Percentiles rank a stretch among this genome's conserved stretches.
Conservation (phyloP, 2,113 vertebrate species). For the Speoplatyrhinus poulsoni region DNA sequence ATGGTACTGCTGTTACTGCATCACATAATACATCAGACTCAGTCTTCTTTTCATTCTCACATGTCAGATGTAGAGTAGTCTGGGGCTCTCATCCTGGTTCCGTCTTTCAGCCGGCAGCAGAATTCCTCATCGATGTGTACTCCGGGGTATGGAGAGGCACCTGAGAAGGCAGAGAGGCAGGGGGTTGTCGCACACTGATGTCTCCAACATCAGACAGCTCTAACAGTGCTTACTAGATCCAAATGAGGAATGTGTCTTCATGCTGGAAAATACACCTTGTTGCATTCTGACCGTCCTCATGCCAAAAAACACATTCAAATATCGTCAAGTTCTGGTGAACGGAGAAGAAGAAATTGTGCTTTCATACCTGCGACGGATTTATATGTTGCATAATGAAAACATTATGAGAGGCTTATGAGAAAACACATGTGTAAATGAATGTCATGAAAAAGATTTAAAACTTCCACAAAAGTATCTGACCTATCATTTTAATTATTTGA, state of each 20-base stretch:
- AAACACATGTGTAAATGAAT: neutral
- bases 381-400: neutral
- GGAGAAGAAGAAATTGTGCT: no score
- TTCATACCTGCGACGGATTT: neutral
- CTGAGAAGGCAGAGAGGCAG: constrained; percentile 61
- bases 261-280: no score
- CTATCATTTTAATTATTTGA: neutral
- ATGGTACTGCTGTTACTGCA: neutral
- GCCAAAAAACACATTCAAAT: no score
- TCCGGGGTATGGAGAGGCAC: constrained; percentile 91
- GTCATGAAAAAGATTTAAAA: no score
- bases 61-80: constrained; percentile 92
- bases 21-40: neutral
- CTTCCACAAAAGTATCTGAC: neutral
- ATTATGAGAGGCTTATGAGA: neutral
- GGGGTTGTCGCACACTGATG: neutral
- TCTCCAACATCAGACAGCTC: no score
- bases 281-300: no score
- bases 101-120: constrained; percentile 89
- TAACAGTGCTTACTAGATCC: no score
- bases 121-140: constrained; percentile 94
- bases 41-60: constrained; percentile 71
- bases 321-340: no score
- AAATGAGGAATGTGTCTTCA: no score
- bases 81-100: constrained; percentile 89